A percentile compares a stretch with the other conserved stretches of the same genome.
Conservation (phyloP, 1,140 invertebrate species). For the silkworm (Bombyx mori) region ASM3026992v2 NC_085121.1:3767001-3767500, state of each 20-base stretch:
- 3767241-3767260: background rate
- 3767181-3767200: constrained; percentile 23
- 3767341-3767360: background rate
- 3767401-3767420: too few species aligned
- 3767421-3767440: too few species aligned
- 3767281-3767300: too few species aligned
- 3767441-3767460: too few species aligned
- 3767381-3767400: too few species aligned
- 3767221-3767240: constrained; percentile 12
- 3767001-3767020: background rate
- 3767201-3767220: constrained; percentile 26
- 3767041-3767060: background rate
- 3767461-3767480: too few species aligned
- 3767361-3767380: too few species aligned
- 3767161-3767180: constrained; percentile 53
- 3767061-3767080: background rate
- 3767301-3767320: too few species aligned
- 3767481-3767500: too few species aligned
- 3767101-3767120: constrained; percentile 31
- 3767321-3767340: too few species aligned
- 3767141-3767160: constrained; percentile 45
- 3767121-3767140: constrained; percentile 40
- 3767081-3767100: background rate
- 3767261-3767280: too few species aligned
- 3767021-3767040: background rate